phyloP scores from a whole-genome alignment of 2,113 vertebrate species.

The Barbus barbus region DNA sequence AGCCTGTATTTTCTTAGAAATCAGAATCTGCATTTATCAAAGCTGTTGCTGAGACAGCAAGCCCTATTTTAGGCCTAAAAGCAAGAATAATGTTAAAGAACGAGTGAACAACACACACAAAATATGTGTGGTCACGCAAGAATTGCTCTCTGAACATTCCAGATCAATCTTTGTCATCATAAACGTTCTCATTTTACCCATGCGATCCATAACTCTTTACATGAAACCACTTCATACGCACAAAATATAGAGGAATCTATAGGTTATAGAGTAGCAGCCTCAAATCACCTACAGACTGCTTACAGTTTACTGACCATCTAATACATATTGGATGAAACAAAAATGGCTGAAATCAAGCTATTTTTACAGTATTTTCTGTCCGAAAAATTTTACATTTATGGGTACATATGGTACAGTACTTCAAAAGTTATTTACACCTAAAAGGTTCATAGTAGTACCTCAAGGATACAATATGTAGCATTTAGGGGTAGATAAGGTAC shows the following conservation, averaged over 20 bases:
- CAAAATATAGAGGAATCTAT: neutral
- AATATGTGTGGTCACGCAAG: constrained; percentile 35
- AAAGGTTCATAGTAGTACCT: too few relatives aligned
- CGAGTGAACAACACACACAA: constrained; percentile 28
- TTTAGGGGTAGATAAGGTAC: neutral
- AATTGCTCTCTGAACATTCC: constrained; percentile 5
- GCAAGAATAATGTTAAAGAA: too few relatives aligned
- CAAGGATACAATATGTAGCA: too few relatives aligned
- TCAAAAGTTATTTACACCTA: too few relatives aligned
- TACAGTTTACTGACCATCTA: neutral
- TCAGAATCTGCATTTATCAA: constrained; percentile 53
- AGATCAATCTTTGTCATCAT: constrained; percentile 31
- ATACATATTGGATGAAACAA: neutral
- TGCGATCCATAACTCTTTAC: constrained; percentile 9
- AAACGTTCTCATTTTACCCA: constrained; percentile 26
- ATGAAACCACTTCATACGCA: neutral
- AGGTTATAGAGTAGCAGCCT: neutral
- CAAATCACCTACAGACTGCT: neutral
- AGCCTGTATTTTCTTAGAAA: constrained; percentile 53
- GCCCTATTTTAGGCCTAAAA: constrained; percentile 35
- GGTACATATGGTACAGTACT: too few relatives aligned
- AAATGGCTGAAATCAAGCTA: neutral
- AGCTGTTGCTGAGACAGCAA: constrained; percentile 44
- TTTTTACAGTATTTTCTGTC: too few relatives aligned
- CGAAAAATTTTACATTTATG: too few relatives aligned